Percentiles rank a stretch among this genome's conserved stretches.
These are phyloP conservation scores for Lepus americanus DNA, from an alignment of 2,113 vertebrate species.

Conservation along the genomic window DNA sequence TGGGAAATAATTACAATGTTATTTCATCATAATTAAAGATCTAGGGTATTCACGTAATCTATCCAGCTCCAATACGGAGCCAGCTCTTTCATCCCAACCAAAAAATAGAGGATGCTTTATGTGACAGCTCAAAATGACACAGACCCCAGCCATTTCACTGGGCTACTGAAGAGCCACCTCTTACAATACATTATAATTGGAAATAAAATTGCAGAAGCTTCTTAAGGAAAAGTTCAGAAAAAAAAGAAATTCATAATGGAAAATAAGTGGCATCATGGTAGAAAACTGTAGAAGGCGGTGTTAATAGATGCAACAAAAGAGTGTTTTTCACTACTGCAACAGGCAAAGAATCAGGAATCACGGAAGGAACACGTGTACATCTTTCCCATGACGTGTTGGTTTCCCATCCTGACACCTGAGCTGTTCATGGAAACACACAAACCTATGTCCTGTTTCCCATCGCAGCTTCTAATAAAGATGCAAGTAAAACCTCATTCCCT, in stretches of 20 bases:
- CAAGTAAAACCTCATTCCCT: constrained; percentile 19
- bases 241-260: constrained; percentile 42
- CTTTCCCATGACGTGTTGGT: background rate
- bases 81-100: constrained; percentile 47
- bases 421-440: background rate
- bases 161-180: background rate
- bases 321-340: background rate
- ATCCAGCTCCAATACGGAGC: constrained; percentile 20
- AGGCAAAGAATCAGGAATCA: constrained; percentile 29
- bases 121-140: constrained; percentile 32
- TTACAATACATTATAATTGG: constrained; percentile 55
- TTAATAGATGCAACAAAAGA: background rate
- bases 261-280: constrained; percentile 37
- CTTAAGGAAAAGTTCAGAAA: constrained; percentile 24
- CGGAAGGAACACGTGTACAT: background rate
- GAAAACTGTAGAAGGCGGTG: background rate
- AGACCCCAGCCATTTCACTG: constrained; percentile 15
- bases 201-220: constrained; percentile 60
- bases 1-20: constrained; percentile 46
- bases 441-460: background rate
- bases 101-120: constrained; percentile 22
- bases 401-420: background rate
- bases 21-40: constrained; percentile 53
- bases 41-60: background rate
- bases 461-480: background rate